A percentile compares a stretch with the other conserved stretches of the same genome.
phyloP scores from a whole-genome alignment of 1,140 invertebrate genomes.

The Drosophila sucinea region DNA sequence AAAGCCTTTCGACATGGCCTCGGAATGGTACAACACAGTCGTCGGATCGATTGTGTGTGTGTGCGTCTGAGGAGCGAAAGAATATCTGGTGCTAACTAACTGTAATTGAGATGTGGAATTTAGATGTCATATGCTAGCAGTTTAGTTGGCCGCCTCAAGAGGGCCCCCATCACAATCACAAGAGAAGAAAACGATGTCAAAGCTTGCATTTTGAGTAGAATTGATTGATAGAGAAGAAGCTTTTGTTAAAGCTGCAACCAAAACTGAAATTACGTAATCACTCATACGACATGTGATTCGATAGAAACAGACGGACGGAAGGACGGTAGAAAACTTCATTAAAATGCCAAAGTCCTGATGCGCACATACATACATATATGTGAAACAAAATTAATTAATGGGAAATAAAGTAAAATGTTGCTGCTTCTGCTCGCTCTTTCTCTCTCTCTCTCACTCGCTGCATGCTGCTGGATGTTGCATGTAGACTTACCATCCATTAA shows the following conservation, averaged over 20 bases:
- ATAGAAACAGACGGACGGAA: constrained; percentile 6
- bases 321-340: constrained; percentile 50
- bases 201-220: constrained; percentile 33
- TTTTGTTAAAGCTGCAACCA: constrained; percentile 1
- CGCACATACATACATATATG: constrained; percentile 12
- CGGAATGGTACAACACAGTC: constrained; percentile 17
- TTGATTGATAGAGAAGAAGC: constrained; percentile 28
- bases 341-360: constrained; percentile 41
- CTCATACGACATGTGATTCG: constrained; percentile 49
- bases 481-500: constrained; percentile 34
- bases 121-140: constrained; percentile 15
- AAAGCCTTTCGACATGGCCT: constrained; percentile 80
- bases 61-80: constrained; percentile 1
- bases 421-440: constrained; percentile 22
- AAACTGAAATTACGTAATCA: constrained; percentile 53
- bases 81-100: constrained; percentile 49
- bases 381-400: constrained; percentile 62
- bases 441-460: not conserved
- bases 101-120: constrained; percentile 50
- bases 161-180: constrained; percentile 56
- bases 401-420: constrained; percentile 14
- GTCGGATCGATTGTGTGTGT: constrained; percentile 42
- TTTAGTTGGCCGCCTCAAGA: constrained; percentile 38
- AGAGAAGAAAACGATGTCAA: constrained; percentile 41
- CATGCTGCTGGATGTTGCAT: constrained; percentile 12